phyloP scores from a whole-genome alignment of 2,113 vertebrate genomes.

The Spea multiplicata region DNA sequence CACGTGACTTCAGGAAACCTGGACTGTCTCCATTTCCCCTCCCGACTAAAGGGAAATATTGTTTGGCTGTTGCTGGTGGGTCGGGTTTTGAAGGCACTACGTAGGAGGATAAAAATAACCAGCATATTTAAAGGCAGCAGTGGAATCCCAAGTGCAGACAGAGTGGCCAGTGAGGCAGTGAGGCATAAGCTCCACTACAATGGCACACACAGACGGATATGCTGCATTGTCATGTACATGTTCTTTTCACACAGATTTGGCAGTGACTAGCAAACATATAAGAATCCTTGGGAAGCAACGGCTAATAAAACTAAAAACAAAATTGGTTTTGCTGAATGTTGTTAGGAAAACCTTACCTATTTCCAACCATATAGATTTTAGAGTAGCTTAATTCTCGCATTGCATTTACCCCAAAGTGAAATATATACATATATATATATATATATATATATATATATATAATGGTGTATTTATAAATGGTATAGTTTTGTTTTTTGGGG shows the following conservation, averaged over 20 bases:
- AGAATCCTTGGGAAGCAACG: not conserved
- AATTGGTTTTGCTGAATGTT: conserved; percentile 7
- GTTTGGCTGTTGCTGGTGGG: conserved; percentile 76
- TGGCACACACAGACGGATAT: conserved; percentile 2
- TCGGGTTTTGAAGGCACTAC: conserved; percentile 77
- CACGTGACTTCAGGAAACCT: conserved; percentile 93
- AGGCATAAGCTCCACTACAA: conserved; percentile 54
- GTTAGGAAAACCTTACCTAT: not conserved
- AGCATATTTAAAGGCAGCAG: conserved; percentile 93
- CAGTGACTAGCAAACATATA: conserved; percentile 50
- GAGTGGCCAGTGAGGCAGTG: conserved; percentile 75
- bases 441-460: no score
- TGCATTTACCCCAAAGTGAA: no score
- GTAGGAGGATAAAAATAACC: conserved; percentile 98
- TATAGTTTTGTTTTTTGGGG: no score
- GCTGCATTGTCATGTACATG: conserved; percentile 59
- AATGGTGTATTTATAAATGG: no score
- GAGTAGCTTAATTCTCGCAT: no score
- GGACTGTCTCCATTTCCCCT: conserved; percentile 93
- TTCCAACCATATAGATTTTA: no score
- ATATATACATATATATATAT: no score
- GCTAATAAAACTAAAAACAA: not conserved
- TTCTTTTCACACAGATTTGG: conserved; percentile 42
- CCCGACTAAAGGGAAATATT: conserved; percentile 91
- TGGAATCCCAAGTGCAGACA: conserved; percentile 92